These are phyloP conservation scores for Drosophila serrata DNA, from an alignment of 1,140 invertebrate species.

Conservation along the genomic window DNA sequence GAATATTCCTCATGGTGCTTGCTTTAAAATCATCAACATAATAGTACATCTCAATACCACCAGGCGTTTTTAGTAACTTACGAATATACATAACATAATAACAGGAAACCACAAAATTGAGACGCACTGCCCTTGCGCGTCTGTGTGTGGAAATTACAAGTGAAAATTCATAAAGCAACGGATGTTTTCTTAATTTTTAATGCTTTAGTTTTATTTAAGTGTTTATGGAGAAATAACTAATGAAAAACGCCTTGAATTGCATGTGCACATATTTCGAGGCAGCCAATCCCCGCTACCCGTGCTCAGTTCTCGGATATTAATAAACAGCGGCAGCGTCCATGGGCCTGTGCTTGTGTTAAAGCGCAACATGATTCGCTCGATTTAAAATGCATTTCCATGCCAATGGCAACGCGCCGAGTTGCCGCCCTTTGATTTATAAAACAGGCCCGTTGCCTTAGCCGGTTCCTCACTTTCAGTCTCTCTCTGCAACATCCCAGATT, in stretches of 20 bases:
- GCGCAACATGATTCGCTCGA: constrained; percentile 81
- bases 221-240: constrained; percentile 83
- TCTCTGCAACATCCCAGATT: constrained; percentile 31
- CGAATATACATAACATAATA: neutral
- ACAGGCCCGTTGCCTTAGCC: constrained; percentile 43
- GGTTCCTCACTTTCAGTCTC: constrained; percentile 8
- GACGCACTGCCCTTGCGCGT: constrained; percentile 12
- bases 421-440: constrained; percentile 82
- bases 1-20: no score
- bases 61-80: neutral
- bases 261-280: constrained; percentile 66
- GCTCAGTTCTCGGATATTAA: constrained; percentile 56
- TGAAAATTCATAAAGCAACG: constrained; percentile 73
- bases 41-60: no score
- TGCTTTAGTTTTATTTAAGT: constrained; percentile 81
- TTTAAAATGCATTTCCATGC: constrained; percentile 81
- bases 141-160: constrained; percentile 55
- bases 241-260: constrained; percentile 76
- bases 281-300: constrained; percentile 14
- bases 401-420: constrained; percentile 81
- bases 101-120: neutral
- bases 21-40: no score
- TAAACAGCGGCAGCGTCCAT: constrained; percentile 62
- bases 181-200: constrained; percentile 70
- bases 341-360: constrained; percentile 71